phyloP scores from a whole-genome alignment of 2,797 vertebrate genomes.

The Meda fulgida region DNA sequence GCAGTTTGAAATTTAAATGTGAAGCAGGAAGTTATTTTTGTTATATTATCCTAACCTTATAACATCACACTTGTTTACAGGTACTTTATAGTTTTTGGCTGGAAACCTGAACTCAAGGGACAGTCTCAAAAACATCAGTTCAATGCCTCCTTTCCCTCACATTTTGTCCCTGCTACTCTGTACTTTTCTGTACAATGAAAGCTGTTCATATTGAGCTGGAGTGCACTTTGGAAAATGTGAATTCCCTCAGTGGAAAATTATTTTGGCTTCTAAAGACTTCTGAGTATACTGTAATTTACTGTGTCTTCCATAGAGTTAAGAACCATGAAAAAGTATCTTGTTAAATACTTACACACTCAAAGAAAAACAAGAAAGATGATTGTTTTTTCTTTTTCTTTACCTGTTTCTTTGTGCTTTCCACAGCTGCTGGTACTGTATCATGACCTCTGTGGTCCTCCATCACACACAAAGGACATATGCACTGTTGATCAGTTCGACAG shows the following conservation, averaged over 20 bases:
- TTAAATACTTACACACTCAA: not conserved
- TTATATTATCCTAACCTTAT: not conserved
- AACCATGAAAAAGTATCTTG: not conserved
- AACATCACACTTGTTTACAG: constrained; percentile 4
- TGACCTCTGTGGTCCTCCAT: constrained; percentile 78
- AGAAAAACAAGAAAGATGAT: not conserved
- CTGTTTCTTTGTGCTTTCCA: constrained; percentile 77
- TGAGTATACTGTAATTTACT: not conserved
- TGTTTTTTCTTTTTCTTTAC: not conserved
- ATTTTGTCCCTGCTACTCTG: constrained; percentile 16
- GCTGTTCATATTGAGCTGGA: constrained; percentile 19
- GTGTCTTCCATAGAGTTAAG: not conserved
- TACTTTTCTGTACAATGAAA: constrained; percentile 37
- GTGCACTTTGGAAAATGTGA: constrained; percentile 42
- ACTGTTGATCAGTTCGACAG: constrained; percentile 83
- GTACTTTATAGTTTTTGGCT: not conserved
- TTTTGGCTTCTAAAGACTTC: constrained; percentile 7
- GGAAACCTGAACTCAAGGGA: not conserved
- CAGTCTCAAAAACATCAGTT: not conserved
- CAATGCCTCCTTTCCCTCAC: not conserved
- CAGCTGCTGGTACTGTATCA: constrained; percentile 79
- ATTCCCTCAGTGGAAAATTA: constrained; percentile 24
- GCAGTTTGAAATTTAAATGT: constrained; percentile 49
- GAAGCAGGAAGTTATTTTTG: constrained; percentile 27
- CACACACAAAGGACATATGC: constrained; percentile 80